Evolutionary conservation across 2,113 vertebrate species (phyloP), one percentile per base, ranked within the genome.

Genomic region (Petromus typicus): DNA sequence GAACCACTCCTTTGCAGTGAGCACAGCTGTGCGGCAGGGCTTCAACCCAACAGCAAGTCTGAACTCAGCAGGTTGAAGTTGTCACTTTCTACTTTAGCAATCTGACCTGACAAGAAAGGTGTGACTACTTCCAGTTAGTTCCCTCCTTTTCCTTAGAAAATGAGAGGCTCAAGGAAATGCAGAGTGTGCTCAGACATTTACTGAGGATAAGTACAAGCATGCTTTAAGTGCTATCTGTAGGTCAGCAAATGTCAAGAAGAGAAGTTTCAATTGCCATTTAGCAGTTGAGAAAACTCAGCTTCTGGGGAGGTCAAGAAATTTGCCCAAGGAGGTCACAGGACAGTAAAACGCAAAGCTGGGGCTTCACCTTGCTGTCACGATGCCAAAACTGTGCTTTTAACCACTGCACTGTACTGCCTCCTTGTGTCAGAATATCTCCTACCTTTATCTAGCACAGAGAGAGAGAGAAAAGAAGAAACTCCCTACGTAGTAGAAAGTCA

Each of bases 371-470:
- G 48, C 5, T 51, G 25, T 10, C 27, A 23, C 13, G 12, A 27
- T 13, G 5, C 18, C 34, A 61, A 56, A 20, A 25, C 32, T 48
- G 16, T 43, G 56, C 83, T 86, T n/a, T 80, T 94, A 76, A 89
- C 93, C 95, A 86, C 37, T 89, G 45, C 59, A 9, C 89, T 93
- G 32, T 95, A 81, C 93, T 96, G 95, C 96, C 93, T 97, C 91
- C 95, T 91, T 71, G 91, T 93, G 96, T 94, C 95, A 86, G 87
- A 66, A 61, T 56, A 37, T 37, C 93, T 80, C 82, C 81, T 71
- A 67, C 73, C 56, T 95, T 90, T 73, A 57, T 79, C 27, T n/a
- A 64, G 78, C 45, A 40, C 8, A 18, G 22, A 80, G 81, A 25
- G 51, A 73, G 63, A 40, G 5, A 76, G 40, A 16, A 87, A 61